Evolutionary conservation across 30 jellyfish, hydroid and myxozoan genomes (phyloP).

Genomic region (Aurelia coerulea): DNA sequence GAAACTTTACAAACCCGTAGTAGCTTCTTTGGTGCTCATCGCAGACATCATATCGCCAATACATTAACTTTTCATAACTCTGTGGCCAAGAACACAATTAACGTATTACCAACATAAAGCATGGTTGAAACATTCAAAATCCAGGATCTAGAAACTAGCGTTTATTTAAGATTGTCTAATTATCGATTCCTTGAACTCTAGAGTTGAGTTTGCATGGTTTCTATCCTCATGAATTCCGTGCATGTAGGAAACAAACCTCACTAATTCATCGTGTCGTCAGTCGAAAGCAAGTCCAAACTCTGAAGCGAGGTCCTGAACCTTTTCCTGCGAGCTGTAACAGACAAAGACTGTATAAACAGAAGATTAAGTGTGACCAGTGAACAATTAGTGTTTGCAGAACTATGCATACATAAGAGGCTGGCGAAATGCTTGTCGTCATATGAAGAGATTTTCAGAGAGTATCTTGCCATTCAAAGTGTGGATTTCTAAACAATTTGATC

Average conservation of each 20-base stretch:
- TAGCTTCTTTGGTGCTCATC: background rate
- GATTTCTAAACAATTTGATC: slow-evolving; percentile 3
- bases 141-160: no score
- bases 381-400: slow-evolving; percentile 16
- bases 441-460: slow-evolving; percentile 38
- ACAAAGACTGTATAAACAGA: background rate
- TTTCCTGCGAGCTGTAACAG: background rate
- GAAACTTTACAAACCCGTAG: slow-evolving; percentile 11
- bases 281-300: no score
- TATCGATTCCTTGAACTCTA: no score
- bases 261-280: no score
- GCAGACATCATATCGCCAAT: slow-evolving; percentile 11
- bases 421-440: background rate
- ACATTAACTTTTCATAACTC: slow-evolving; percentile 23
- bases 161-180: no score
- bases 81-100: slow-evolving; percentile 26
- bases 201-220: no score
- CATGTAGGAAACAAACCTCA: no score
- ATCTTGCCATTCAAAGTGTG: slow-evolving; percentile 12
- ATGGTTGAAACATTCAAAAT: no score
- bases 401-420: slow-evolving; percentile 10
- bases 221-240: no score
- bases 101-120: background rate
- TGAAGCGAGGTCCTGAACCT: no score
- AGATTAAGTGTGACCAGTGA: slow-evolving; percentile 15